Evolutionary conservation across 2,113 vertebrate species (phyloP).

Genomic region (Myanophis thanlyinensis): DNA sequence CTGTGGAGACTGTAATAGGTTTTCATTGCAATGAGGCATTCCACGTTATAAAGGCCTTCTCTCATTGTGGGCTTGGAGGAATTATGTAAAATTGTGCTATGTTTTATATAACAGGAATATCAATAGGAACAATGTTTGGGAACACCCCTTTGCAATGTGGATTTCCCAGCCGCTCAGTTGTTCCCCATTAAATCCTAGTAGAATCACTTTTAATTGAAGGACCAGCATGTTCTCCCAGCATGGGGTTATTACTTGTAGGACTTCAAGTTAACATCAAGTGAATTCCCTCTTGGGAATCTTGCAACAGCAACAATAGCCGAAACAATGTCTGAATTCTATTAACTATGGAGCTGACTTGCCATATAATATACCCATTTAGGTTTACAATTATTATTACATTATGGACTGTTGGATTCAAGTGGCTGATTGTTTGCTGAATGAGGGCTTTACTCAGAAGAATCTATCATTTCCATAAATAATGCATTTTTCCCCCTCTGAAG

Average conservation of each 20-base stretch:
- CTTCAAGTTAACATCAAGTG: constrained; percentile 2
- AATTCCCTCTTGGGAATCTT: constrained; percentile 16
- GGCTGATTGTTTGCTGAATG: constrained; percentile 50
- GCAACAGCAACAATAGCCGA: not conserved
- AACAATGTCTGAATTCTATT: constrained; percentile 7
- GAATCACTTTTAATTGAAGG: constrained; percentile 50
- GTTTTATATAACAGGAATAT: constrained; percentile 6
- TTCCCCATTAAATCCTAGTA: constrained; percentile 38
- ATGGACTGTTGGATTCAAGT: constrained; percentile 33
- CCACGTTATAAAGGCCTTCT: constrained; percentile 30
- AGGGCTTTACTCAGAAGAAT: constrained; percentile 51
- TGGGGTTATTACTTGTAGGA: constrained; percentile 14
- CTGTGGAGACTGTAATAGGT: constrained; percentile 40
- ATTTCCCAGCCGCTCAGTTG: constrained; percentile 31
- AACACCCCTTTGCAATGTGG: constrained; percentile 29
- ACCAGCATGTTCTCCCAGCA: constrained; percentile 17
- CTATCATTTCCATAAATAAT: constrained; percentile 38
- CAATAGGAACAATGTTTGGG: constrained; percentile 42
- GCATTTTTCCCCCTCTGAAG: constrained; percentile 31
- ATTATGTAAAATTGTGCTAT: constrained; percentile 32
- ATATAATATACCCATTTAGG: not conserved
- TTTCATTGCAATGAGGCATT: constrained; percentile 20
- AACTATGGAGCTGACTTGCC: not conserved
- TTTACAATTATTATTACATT: constrained; percentile 39
- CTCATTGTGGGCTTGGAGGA: constrained; percentile 30